A percentile compares a stretch with the other conserved stretches of the same genome.
phyloP scores from a whole-genome alignment of 2,888 invertebrate species.

The Anticlea derivata region DNA sequence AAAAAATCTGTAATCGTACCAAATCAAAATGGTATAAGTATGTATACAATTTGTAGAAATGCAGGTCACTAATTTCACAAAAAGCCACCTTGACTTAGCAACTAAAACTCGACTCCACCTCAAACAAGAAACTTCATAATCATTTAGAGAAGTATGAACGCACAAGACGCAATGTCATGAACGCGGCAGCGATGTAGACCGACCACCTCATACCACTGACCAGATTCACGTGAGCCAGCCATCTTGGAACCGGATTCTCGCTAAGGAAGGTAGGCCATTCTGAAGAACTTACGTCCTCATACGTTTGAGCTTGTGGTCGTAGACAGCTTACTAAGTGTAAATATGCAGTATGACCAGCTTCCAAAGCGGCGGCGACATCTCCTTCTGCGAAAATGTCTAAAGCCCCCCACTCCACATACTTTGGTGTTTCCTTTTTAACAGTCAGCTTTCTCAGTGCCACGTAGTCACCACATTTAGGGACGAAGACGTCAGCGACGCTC shows the following conservation, averaged over 20 bases:
- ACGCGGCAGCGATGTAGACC: slow-evolving; percentile 44
- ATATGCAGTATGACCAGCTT: slow-evolving; percentile 72
- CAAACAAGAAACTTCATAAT: neutral
- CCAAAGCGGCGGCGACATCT: slow-evolving; percentile 67
- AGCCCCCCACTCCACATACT: slow-evolving; percentile 69
- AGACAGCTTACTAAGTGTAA: slow-evolving; percentile 61
- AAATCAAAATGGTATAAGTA: neutral
- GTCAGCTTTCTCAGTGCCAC: slow-evolving; percentile 55
- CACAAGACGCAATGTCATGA: slow-evolving; percentile 42
- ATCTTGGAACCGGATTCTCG: slow-evolving; percentile 42
- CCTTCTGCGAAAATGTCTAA: slow-evolving; percentile 74
- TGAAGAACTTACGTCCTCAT: slow-evolving; percentile 55
- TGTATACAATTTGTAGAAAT: neutral
- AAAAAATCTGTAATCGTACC: slow-evolving; percentile 7
- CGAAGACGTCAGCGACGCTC: slow-evolving; percentile 58
- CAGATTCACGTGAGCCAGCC: slow-evolving; percentile 53
- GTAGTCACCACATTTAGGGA: slow-evolving; percentile 72
- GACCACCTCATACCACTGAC: slow-evolving; percentile 48
- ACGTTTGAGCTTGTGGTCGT: slow-evolving; percentile 71
- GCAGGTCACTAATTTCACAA: slow-evolving; percentile 3
- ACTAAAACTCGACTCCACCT: neutral
- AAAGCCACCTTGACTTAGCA: neutral
- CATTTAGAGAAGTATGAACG: slow-evolving; percentile 18
- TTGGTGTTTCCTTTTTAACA: slow-evolving; percentile 37
- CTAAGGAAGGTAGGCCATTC: slow-evolving; percentile 51